A percentile compares a stretch with the other conserved stretches of the same genome.
phyloP scores from a whole-genome alignment of 53 echinoderm and acorn worm species.

The Temnopleurus reevesii region DNA sequence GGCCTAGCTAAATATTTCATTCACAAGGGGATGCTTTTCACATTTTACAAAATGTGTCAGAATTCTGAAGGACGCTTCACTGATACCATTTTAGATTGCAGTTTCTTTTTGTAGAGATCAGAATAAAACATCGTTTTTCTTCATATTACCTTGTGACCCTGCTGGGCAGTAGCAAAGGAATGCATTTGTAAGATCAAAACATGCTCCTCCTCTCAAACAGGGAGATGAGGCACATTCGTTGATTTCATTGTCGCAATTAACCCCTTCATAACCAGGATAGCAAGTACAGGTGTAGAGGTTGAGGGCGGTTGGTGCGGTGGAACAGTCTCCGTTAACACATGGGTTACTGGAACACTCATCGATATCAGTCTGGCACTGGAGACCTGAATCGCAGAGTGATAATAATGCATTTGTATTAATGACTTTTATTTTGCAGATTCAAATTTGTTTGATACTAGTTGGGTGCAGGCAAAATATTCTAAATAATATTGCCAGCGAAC shows the following conservation, averaged over 20 bases:
- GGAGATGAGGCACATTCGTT: conserved; percentile 1
- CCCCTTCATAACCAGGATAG: background rate
- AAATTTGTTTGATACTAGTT: no score
- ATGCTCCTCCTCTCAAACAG: background rate
- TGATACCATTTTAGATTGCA: no score
- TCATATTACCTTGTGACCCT: conserved; percentile 26
- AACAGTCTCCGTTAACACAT: conserved; percentile 4
- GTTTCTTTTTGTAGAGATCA: no score
- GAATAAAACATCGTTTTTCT: no score
- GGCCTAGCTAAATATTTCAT: no score
- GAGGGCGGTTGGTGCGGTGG: background rate
- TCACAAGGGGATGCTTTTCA: no score
- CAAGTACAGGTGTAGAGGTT: conserved; percentile 35
- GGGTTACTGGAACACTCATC: conserved; percentile 21
- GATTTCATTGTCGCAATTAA: background rate
- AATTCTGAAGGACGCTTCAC: no score
- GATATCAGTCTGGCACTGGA: conserved; percentile 36
- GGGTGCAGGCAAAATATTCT: no score
- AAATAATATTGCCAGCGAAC: no score
- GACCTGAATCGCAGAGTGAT: background rate
- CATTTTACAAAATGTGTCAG: no score
- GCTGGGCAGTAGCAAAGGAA: conserved; percentile 31
- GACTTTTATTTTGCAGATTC: no score
- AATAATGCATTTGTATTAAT: no score
- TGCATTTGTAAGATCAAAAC: background rate